phyloP scores from a whole-genome alignment of 1,140 invertebrate species.

The Augochlora pura region DNA sequence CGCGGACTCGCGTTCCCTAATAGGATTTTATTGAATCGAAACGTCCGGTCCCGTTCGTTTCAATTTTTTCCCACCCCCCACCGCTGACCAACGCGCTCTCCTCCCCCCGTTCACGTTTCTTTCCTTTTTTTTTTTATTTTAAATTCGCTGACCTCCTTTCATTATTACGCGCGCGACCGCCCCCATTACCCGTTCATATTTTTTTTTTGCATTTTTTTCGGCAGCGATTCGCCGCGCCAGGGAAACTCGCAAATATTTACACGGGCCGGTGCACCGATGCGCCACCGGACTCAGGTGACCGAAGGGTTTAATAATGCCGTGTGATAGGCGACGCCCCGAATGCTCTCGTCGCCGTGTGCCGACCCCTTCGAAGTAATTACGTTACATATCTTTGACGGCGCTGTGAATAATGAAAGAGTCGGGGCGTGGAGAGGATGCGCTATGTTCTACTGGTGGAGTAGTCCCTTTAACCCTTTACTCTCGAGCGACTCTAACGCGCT shows the following conservation, averaged over 20 bases:
- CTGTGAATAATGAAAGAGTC: too few relatives aligned
- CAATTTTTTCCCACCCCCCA: conserved; percentile 23
- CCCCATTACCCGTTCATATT: background rate
- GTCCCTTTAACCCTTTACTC: too few relatives aligned
- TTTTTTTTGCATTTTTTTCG: background rate
- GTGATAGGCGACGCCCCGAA: conserved; percentile 26
- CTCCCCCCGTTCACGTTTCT: too few relatives aligned
- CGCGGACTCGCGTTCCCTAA: conserved; percentile 45
- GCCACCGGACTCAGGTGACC: conserved; percentile 19
- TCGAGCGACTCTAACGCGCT: too few relatives aligned
- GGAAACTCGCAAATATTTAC: conserved; percentile 49
- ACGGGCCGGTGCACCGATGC: conserved; percentile 25
- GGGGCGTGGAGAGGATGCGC: too few relatives aligned
- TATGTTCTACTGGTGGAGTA: too few relatives aligned
- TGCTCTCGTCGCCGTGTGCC: background rate
- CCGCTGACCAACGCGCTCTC: background rate
- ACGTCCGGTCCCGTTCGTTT: conserved; percentile 37
- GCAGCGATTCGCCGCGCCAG: background rate
- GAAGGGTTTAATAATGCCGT: conserved; percentile 52
- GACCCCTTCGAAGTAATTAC: background rate
- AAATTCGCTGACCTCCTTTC: background rate
- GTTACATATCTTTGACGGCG: background rate
- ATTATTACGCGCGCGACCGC: background rate
- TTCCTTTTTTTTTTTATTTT: background rate
- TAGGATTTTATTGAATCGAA: conserved; percentile 58